Percentiles rank a stretch among this genome's conserved stretches.
phyloP scores from a whole-genome alignment of 1,140 invertebrate genomes.

The Eciton burchellii region DNA sequence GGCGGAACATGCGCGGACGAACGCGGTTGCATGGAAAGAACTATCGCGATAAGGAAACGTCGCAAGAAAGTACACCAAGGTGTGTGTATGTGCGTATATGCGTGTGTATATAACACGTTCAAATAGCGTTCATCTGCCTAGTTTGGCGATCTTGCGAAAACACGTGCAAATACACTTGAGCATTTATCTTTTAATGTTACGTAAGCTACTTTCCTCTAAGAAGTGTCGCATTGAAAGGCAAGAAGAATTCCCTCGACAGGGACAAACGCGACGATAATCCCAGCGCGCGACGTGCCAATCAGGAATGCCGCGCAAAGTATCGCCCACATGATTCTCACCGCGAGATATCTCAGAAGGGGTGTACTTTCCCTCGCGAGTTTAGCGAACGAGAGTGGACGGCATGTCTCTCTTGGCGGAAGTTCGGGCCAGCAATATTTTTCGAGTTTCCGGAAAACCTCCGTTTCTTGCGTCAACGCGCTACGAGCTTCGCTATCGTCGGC shows the following conservation, averaged over 20 bases:
- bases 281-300: not conserved
- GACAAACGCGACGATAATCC: no score
- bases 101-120: no score
- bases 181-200: no score
- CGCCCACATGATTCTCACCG: not conserved
- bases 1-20: no score
- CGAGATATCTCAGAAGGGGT: not conserved
- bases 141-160: no score
- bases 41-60: no score
- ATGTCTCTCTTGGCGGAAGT: constrained; percentile 1
- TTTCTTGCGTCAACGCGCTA: constrained; percentile 37
- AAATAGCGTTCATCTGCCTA: no score
- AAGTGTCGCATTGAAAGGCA: not conserved
- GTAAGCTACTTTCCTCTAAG: no score
- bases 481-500: not conserved
- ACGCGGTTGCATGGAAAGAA: no score
- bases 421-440: constrained; percentile 28
- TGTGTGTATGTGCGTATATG: no score
- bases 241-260: not conserved
- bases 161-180: no score
- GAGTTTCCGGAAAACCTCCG: not conserved
- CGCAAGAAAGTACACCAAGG: no score
- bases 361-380: constrained; percentile 9
- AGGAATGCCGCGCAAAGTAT: not conserved
- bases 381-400: not conserved